A percentile compares a stretch with the other conserved stretches of the same genome.
Conservation (phyloP, 2,113 vertebrate genomes). For the Jaculus jaculus region DNA sequence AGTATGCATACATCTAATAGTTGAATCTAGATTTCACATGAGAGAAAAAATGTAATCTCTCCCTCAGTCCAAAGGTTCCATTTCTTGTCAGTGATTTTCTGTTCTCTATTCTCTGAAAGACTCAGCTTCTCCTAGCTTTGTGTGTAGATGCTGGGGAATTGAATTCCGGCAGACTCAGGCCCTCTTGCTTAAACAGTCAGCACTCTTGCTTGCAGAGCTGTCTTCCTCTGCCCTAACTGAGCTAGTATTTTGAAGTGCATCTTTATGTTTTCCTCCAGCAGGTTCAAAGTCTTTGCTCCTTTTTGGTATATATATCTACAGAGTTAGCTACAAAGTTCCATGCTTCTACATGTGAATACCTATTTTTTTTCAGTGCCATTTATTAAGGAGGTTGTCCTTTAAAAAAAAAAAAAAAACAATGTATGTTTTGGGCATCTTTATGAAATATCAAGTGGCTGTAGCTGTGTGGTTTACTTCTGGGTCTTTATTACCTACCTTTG, state of each 20-base stretch:
- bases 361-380: neutral
- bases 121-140: too few species aligned
- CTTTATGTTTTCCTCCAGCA: neutral
- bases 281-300: too few species aligned
- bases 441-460: neutral
- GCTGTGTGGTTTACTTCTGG: neutral
- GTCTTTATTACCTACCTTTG: neutral
- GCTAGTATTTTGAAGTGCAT: neutral
- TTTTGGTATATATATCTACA: too few species aligned
- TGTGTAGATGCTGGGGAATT: too few species aligned
- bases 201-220: too few species aligned
- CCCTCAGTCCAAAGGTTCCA: too few species aligned
- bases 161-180: too few species aligned
- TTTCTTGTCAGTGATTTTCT: too few species aligned
- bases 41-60: neutral
- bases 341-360: neutral
- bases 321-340: neutral
- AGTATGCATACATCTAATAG: neutral
- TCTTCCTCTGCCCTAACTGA: too few species aligned
- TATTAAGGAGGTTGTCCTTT: neutral
- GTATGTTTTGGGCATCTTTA: neutral
- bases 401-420: too few species aligned
- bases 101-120: too few species aligned
- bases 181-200: too few species aligned
- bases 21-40: neutral